Evolutionary conservation across 2,888 invertebrate species (phyloP).

Genomic region (Sipha maydis): DNA sequence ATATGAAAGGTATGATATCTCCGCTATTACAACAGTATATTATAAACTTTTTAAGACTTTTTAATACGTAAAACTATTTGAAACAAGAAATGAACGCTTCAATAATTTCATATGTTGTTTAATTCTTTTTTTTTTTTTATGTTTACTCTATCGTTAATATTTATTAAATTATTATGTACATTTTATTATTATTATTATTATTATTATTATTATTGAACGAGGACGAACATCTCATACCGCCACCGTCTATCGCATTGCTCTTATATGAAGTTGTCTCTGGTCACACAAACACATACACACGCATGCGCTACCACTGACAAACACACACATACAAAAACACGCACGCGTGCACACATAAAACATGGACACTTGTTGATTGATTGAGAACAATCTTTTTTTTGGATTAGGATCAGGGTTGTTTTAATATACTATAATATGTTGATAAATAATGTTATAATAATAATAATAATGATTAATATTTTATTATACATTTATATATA

Average conservation of each 20-base stretch:
- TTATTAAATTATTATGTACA: not conserved
- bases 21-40: not conserved
- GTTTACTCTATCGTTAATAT: not conserved
- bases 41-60: not conserved
- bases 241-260: not conserved
- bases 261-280: not conserved
- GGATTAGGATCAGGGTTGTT: conserved; percentile 51
- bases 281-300: not conserved
- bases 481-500: not conserved
- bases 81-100: not conserved
- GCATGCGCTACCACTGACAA: not conserved
- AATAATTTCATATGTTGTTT: not conserved
- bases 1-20: not conserved
- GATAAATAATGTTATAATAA: conserved; percentile 29
- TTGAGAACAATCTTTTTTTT: conserved; percentile 3
- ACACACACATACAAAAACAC: not conserved
- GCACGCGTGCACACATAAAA: not conserved
- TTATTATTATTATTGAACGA: not conserved
- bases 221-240: not conserved
- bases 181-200: not conserved
- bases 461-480: conserved; percentile 16
- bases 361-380: conserved; percentile 9
- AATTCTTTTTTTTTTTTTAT: not conserved
- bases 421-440: conserved; percentile 26
- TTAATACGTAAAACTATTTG: not conserved